phyloP scores from a whole-genome alignment of 2,113 vertebrate species.

The Phrynosoma platyrhinos region DNA sequence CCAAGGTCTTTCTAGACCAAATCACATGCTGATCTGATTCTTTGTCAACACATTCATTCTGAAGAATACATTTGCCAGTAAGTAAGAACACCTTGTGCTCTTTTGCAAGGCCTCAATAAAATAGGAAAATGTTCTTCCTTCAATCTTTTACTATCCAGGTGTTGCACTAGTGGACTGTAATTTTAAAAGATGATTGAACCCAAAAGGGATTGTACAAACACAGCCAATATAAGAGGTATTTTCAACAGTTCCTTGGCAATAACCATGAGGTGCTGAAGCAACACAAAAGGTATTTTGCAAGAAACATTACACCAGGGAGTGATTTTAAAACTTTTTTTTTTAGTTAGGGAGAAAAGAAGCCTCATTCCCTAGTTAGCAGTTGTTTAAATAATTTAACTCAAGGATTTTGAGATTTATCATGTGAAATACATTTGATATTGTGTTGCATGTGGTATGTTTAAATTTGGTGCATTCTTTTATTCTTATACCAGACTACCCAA shows the following conservation, averaged over 20 bases:
- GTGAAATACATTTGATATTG: background rate
- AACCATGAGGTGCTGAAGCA: background rate
- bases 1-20: conserved; percentile 46
- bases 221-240: background rate
- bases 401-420: background rate
- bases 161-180: conserved; percentile 4
- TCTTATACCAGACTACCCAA: too few relatives aligned
- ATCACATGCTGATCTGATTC: conserved; percentile 44
- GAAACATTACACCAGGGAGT: background rate
- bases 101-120: conserved; percentile 19
- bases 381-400: background rate
- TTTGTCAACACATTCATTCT: conserved; percentile 46
- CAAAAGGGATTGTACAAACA: background rate
- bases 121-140: background rate
- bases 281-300: background rate
- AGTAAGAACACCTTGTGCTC: conserved; percentile 12
- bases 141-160: background rate
- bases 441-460: background rate
- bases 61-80: conserved; percentile 35
- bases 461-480: background rate
- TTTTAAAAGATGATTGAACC: conserved; percentile 2
- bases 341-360: background rate
- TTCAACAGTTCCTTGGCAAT: conserved; percentile 20
- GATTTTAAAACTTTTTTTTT: conserved; percentile 14
- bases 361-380: background rate